Conservation (phyloP, 2,113 vertebrate genomes). For the Capricornis sumatraensis region DNA sequence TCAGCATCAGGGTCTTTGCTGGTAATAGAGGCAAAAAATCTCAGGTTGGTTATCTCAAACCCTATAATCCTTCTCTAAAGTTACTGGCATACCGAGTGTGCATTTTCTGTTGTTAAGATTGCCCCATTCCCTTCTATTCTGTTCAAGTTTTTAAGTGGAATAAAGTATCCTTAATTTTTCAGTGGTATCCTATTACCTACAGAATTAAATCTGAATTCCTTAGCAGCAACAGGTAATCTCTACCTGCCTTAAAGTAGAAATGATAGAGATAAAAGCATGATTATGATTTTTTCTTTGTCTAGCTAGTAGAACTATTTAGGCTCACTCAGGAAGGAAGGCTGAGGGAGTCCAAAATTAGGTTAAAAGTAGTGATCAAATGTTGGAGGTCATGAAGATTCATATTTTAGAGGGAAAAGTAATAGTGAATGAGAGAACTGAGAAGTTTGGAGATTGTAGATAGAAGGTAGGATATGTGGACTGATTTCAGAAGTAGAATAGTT, state of each 20-base stretch:
- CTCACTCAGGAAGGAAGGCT: background rate
- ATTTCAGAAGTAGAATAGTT: background rate
- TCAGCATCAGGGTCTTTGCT: background rate
- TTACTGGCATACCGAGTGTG: background rate
- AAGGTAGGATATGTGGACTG: background rate
- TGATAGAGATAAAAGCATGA: background rate
- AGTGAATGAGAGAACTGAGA: background rate
- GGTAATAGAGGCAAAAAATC: background rate
- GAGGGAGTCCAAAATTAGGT: background rate
- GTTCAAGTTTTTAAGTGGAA: background rate
- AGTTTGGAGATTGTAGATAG: background rate
- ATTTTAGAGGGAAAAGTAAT: background rate
- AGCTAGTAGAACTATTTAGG: background rate
- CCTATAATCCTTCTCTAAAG: background rate
- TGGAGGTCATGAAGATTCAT: background rate
- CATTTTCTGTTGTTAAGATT: background rate
- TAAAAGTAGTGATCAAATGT: background rate
- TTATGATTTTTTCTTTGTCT: background rate
- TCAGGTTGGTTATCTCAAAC: background rate
- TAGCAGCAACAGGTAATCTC: background rate
- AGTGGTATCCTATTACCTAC: background rate
- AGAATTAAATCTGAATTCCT: background rate
- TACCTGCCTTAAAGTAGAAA: background rate
- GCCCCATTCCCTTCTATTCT: background rate
- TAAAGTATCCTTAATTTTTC: background rate